A percentile compares a stretch with the other conserved stretches of the same genome.
These are phyloP conservation scores for Porites divaricata DNA, from an alignment of 92 coral and sea anemone genomes.

Conservation along the genomic window DNA sequence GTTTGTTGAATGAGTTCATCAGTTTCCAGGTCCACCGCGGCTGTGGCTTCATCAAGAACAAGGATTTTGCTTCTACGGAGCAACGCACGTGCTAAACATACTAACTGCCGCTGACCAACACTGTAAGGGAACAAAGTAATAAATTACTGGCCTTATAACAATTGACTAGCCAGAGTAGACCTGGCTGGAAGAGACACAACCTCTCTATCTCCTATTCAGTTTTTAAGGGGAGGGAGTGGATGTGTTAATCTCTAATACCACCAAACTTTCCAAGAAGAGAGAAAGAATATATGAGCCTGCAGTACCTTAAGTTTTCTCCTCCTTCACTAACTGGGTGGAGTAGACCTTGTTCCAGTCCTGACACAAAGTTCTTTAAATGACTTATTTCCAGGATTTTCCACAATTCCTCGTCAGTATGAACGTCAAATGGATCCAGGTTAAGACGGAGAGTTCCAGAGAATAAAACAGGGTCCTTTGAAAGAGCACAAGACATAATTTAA, in stretches of 20 bases:
- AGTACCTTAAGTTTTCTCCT: slow-evolving; percentile 81
- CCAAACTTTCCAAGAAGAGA: too few relatives aligned
- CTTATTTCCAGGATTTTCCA: slow-evolving; percentile 77
- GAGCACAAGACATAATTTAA: not conserved
- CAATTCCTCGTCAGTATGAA: slow-evolving; percentile 72
- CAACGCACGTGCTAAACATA: slow-evolving; percentile 95
- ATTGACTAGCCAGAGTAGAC: not conserved
- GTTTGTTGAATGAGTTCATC: slow-evolving; percentile 92
- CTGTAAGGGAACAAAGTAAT: slow-evolving; percentile 74
- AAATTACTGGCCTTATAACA: slow-evolving; percentile 40
- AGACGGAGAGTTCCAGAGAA: slow-evolving; percentile 82
- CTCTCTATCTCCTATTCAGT: too few relatives aligned
- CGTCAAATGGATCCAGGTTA: slow-evolving; percentile 80
- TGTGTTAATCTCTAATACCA: too few relatives aligned
- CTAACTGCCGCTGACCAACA: slow-evolving; percentile 97
- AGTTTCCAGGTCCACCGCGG: slow-evolving; percentile 95
- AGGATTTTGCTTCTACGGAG: slow-evolving; percentile 86
- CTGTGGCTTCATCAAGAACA: slow-evolving; percentile 92
- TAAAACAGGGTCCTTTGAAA: slow-evolving; percentile 74
- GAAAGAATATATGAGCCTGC: too few relatives aligned
- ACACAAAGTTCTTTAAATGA: slow-evolving; percentile 78
- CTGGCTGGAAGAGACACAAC: too few relatives aligned
- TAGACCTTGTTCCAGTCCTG: slow-evolving; percentile 77
- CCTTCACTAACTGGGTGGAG: slow-evolving; percentile 74
- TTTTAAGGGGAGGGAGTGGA: too few relatives aligned